These are phyloP conservation scores for Zingel zingel DNA, from an alignment of 2,113 vertebrate genomes.

Conservation along the genomic window DNA sequence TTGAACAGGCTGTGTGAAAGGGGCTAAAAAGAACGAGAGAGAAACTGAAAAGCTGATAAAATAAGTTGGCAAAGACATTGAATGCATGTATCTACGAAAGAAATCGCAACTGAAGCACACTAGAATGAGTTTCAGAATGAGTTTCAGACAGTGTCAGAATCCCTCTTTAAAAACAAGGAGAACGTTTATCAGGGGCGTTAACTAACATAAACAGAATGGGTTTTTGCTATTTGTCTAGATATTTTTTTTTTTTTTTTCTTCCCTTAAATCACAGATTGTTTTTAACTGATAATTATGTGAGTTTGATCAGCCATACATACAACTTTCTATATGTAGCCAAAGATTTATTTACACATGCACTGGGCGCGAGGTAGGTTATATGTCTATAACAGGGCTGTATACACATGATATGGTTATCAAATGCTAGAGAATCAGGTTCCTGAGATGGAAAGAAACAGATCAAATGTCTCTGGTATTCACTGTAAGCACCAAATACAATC, in stretches of 20 bases:
- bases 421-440: constrained; percentile 32
- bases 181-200: neutral
- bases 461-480: constrained; percentile 24
- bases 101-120: constrained; percentile 70
- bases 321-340: neutral
- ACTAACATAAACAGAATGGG: neutral
- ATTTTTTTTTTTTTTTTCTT: neutral
- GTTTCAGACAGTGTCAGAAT: constrained; percentile 56
- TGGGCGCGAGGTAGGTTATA: neutral
- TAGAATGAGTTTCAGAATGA: constrained; percentile 51
- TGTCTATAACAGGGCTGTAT: neutral
- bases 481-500: constrained; percentile 15
- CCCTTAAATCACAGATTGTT: neutral
- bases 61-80: constrained; percentile 61
- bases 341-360: neutral
- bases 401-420: neutral
- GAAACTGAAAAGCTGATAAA: constrained; percentile 43
- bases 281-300: neutral
- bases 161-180: constrained; percentile 78
- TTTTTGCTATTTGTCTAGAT: neutral
- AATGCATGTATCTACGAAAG: constrained; percentile 52
- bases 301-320: neutral
- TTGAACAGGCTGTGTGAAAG: too few relatives aligned
- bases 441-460: constrained; percentile 15
- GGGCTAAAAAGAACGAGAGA: neutral